These are phyloP conservation scores for Drosophila pandora DNA, from an alignment of 1,140 invertebrate species.

Conservation along the genomic window DNA sequence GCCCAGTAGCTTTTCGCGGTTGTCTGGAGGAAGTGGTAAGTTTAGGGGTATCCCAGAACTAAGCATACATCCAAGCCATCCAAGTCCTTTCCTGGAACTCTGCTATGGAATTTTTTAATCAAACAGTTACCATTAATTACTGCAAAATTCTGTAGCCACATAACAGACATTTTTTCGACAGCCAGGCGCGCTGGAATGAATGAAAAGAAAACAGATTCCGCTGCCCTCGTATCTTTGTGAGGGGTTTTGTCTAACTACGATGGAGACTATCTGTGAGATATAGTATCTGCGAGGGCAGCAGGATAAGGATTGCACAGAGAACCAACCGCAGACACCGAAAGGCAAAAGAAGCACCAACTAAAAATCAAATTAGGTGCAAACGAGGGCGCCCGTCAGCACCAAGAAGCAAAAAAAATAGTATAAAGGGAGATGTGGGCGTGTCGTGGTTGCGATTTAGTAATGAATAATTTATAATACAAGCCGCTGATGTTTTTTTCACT, in stretches of 20 bases:
- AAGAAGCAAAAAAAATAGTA: constrained; percentile 5
- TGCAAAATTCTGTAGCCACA: constrained; percentile 80
- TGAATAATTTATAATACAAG: constrained; percentile 80
- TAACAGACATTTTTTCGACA: constrained; percentile 80
- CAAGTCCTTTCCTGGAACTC: constrained; percentile 1
- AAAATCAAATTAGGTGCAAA: constrained; percentile 83
- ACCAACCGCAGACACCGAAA: constrained; percentile 53
- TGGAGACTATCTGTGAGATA: constrained; percentile 20
- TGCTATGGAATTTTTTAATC: constrained; percentile 79
- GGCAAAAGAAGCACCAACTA: constrained; percentile 69
- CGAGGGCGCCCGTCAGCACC: constrained; percentile 64
- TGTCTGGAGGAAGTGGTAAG: background rate
- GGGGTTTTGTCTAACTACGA: constrained; percentile 9
- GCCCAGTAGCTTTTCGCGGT: background rate
- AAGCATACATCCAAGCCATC: constrained; percentile 10
- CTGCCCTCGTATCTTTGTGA: constrained; percentile 26
- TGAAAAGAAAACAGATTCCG: constrained; percentile 63
- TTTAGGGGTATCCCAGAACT: constrained; percentile 20
- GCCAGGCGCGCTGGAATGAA: constrained; percentile 59
- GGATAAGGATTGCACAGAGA: constrained; percentile 51
- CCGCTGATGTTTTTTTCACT: constrained; percentile 23
- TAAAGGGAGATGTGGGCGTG: constrained; percentile 19
- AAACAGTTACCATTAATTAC: constrained; percentile 82
- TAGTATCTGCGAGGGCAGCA: background rate
- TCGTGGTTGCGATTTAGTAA: constrained; percentile 67